Evolutionary conservation across 2,888 invertebrate genomes (phyloP).

Genomic region (Prosapia bicincta): DNA sequence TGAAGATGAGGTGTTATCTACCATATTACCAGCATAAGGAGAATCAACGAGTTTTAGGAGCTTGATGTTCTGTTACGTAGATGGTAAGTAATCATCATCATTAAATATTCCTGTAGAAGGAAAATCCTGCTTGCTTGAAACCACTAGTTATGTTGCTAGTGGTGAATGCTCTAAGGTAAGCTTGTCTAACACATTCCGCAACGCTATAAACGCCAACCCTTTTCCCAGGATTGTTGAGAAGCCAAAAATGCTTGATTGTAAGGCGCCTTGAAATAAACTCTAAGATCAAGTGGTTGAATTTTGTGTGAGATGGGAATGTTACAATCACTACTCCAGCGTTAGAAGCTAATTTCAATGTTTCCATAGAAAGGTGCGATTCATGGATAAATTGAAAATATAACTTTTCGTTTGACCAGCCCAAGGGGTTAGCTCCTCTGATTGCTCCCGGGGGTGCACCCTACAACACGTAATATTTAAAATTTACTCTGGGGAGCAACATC

Average conservation of each 20-base stretch:
- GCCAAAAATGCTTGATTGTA: slow-evolving; percentile 24
- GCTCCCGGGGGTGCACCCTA: slow-evolving; percentile 43
- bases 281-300: slow-evolving; percentile 44
- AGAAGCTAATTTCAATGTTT: no score
- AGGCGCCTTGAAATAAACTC: slow-evolving; percentile 35
- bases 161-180: no score
- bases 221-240: slow-evolving; percentile 24
- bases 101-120: slow-evolving; percentile 6
- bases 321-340: no score
- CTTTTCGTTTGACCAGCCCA: slow-evolving; percentile 45
- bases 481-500: slow-evolving; percentile 37
- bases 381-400: slow-evolving; percentile 43
- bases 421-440: slow-evolving; percentile 39
- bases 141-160: slow-evolving; percentile 28
- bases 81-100: slow-evolving; percentile 12
- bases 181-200: no score
- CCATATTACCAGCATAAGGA: no score
- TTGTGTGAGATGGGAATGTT: slow-evolving; percentile 45
- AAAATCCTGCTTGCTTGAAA: slow-evolving; percentile 22
- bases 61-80: slow-evolving; percentile 10
- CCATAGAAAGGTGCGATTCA: slow-evolving; percentile 40
- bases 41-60: not conserved
- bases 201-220: slow-evolving; percentile 20
- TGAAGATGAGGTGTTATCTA: no score
- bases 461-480: slow-evolving; percentile 42